These are phyloP conservation scores for Eurypyga helias DNA, from an alignment of 2,113 vertebrate species.

Conservation along the genomic window DNA sequence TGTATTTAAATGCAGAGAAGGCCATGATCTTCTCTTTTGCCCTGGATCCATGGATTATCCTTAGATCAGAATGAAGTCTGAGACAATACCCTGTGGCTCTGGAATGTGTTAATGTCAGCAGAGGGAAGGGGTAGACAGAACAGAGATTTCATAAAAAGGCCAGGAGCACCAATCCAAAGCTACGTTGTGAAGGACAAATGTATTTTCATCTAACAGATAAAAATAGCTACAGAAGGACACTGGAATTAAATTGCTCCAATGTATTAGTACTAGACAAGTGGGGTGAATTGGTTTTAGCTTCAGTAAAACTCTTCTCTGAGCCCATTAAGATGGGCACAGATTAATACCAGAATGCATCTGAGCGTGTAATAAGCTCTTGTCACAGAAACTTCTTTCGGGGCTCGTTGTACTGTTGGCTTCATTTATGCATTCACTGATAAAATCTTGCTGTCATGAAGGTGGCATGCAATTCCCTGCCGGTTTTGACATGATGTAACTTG, in stretches of 20 bases:
- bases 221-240: background rate
- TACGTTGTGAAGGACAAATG: background rate
- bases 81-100: background rate
- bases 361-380: background rate
- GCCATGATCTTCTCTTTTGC: background rate
- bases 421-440: background rate
- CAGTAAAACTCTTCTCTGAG: background rate
- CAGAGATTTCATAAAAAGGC: background rate
- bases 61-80: background rate
- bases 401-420: accelerated
- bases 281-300: background rate
- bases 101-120: background rate
- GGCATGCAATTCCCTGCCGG: background rate
- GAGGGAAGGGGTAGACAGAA: background rate
- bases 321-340: background rate
- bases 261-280: background rate
- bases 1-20: background rate
- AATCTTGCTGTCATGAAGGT: background rate
- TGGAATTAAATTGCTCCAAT: background rate
- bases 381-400: background rate
- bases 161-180: background rate
- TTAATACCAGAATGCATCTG: background rate
- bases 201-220: background rate
- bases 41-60: background rate
- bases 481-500: background rate